phyloP scores from a whole-genome alignment of 2,113 vertebrate species.

The Aspidoscelis tigris region DNA sequence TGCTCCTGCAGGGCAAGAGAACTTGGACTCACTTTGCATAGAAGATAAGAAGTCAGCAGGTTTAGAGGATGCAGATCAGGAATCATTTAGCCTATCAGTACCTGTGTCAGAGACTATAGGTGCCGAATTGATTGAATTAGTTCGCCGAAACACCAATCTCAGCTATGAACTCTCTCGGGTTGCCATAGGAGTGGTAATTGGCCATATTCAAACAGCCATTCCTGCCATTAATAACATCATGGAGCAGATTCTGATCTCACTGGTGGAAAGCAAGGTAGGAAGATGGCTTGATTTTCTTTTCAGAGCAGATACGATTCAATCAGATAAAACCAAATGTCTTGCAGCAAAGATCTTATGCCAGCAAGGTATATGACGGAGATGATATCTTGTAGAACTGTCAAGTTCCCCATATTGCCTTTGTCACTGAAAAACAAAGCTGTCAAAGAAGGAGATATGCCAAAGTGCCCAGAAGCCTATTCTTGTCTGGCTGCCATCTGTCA shows the following conservation, averaged over 20 bases:
- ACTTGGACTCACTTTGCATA: constrained; percentile 66
- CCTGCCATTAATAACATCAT: constrained; percentile 82
- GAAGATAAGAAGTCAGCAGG: constrained; percentile 64
- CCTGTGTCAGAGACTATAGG: constrained; percentile 86
- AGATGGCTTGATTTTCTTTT: accelerated
- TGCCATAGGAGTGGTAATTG: constrained; percentile 91
- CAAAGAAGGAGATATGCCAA: too few species aligned
- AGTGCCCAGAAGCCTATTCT: too few species aligned
- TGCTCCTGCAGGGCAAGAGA: constrained; percentile 57
- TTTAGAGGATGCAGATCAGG: constrained; percentile 68
- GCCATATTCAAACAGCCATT: constrained; percentile 89
- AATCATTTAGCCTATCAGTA: constrained; percentile 39
- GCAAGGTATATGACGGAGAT: neutral
- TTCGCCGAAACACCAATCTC: constrained; percentile 92
- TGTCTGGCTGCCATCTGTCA: too few species aligned
- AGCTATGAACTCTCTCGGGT: constrained; percentile 95
- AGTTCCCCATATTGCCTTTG: neutral
- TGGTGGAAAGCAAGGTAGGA: constrained; percentile 94
- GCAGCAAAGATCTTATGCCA: too few species aligned
- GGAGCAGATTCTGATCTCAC: constrained; percentile 92
- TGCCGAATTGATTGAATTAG: constrained; percentile 93
- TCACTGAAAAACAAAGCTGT: neutral
- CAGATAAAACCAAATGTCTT: too few species aligned
- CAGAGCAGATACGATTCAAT: neutral
- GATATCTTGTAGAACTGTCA: neutral